Evolutionary conservation across 2,888 invertebrate species (phyloP).

Genomic region (Augiades crinisus): DNA sequence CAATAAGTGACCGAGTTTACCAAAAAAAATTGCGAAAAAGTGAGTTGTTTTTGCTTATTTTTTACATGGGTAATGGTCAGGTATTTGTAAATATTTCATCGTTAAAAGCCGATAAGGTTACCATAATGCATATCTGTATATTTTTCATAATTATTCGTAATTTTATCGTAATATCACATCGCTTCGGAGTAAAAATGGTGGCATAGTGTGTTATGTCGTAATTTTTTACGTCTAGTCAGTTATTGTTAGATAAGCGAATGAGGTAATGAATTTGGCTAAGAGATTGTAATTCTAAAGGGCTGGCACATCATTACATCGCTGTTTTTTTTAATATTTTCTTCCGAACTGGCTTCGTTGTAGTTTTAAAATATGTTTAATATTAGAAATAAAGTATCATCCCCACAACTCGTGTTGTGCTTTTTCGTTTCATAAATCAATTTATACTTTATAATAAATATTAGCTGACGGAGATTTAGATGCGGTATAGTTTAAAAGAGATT

Average conservation of each 20-base stretch:
- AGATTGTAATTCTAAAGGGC: slow-evolving; percentile 37
- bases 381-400: slow-evolving; percentile 4
- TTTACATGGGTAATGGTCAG: slow-evolving; percentile 27
- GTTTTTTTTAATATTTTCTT: slow-evolving; percentile 25
- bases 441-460: slow-evolving; percentile 8
- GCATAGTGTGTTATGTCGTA: slow-evolving; percentile 48
- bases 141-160: slow-evolving; percentile 60
- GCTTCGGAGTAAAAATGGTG: slow-evolving; percentile 60
- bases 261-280: slow-evolving; percentile 46
- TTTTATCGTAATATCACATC: slow-evolving; percentile 45
- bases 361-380: slow-evolving; percentile 1
- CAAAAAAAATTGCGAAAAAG: slow-evolving; percentile 36
- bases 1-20: slow-evolving; percentile 16
- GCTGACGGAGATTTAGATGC: slow-evolving; percentile 1
- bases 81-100: slow-evolving; percentile 60
- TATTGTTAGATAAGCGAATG: slow-evolving; percentile 54
- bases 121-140: slow-evolving; percentile 68
- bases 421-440: neutral
- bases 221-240: slow-evolving; percentile 75
- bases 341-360: slow-evolving; percentile 30
- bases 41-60: slow-evolving; percentile 40
- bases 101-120: slow-evolving; percentile 53
- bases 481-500: slow-evolving; percentile 9
- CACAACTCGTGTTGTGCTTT: slow-evolving; percentile 1
- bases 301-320: slow-evolving; percentile 4